Conservation (phyloP, 2,888 invertebrate species). For the Ecliptopera silaceata region DNA sequence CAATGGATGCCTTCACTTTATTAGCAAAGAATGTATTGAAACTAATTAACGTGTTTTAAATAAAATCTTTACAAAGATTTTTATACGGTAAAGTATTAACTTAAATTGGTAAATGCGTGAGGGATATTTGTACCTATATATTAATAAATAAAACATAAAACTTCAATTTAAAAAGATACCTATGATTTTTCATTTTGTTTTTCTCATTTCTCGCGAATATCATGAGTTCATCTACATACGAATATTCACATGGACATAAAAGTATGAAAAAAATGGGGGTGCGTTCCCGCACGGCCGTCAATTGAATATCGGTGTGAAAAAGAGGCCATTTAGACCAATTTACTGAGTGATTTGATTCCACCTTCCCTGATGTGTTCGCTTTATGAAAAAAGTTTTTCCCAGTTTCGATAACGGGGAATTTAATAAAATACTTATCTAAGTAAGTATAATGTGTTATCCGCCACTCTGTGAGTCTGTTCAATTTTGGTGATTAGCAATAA, state of each 20-base stretch:
- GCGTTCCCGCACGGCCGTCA: constrained; percentile 16
- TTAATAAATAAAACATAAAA: too few species aligned
- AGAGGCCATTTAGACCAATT: constrained; percentile 35
- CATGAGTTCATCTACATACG: constrained; percentile 20
- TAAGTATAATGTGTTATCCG: too few species aligned
- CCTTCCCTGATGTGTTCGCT: constrained; percentile 12
- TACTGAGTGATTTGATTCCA: constrained; percentile 33
- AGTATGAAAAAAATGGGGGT: constrained; percentile 15
- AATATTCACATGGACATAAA: neutral
- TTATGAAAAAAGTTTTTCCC: constrained; percentile 17
- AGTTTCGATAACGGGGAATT: neutral
- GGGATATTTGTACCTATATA: too few species aligned
- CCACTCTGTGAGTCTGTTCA: too few species aligned
- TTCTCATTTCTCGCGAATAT: constrained; percentile 2
- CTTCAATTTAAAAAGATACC: neutral
- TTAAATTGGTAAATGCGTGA: too few species aligned
- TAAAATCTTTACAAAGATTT: too few species aligned
- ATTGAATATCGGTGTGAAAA: constrained; percentile 35
- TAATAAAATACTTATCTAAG: neutral
- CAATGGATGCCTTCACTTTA: neutral
- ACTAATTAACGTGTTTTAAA: too few species aligned
- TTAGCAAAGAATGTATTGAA: neutral
- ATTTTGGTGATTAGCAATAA: too few species aligned
- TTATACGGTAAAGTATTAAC: too few species aligned
- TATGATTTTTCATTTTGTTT: constrained; percentile 7